These are phyloP conservation scores for Lipophrys pholis DNA, from an alignment of 2,113 vertebrate species.

Conservation along the genomic window DNA sequence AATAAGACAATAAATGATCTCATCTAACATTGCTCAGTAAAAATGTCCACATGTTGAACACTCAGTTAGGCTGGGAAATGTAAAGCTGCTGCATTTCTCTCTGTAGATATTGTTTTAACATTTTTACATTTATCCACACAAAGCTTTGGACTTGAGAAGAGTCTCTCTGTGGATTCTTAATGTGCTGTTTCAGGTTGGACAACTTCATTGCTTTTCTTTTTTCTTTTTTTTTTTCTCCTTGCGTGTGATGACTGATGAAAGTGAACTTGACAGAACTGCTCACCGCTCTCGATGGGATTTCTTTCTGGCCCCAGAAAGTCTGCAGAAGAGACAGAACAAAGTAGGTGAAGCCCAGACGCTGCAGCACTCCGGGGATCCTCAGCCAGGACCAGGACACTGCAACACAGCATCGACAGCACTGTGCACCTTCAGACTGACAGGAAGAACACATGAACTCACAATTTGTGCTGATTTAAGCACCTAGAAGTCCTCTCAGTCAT, in stretches of 20 bases:
- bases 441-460: not conserved
- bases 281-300: slow-evolving; percentile 73
- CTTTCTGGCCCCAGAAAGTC: slow-evolving; percentile 77
- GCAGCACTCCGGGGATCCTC: slow-evolving; percentile 86
- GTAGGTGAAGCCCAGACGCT: slow-evolving; percentile 86
- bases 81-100: too few species aligned
- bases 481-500: slow-evolving; percentile 33
- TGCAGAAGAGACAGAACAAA: slow-evolving; percentile 85
- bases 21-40: too few species aligned
- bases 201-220: not conserved
- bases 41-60: too few species aligned
- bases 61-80: too few species aligned
- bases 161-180: not conserved
- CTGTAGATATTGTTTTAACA: too few species aligned
- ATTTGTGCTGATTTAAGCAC: slow-evolving; percentile 37
- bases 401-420: slow-evolving; percentile 44
- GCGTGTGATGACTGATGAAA: slow-evolving; percentile 44
- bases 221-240: not conserved
- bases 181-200: slow-evolving; percentile 15
- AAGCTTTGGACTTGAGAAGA: too few species aligned
- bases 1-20: too few species aligned
- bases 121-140: too few species aligned
- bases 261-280: slow-evolving; percentile 60
- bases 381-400: slow-evolving; percentile 87
- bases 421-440: not conserved